Percentiles rank a stretch among this genome's conserved stretches.
phyloP scores from a whole-genome alignment of 2,113 vertebrate genomes.

The Calyptommatus sinebrachiatus region DNA sequence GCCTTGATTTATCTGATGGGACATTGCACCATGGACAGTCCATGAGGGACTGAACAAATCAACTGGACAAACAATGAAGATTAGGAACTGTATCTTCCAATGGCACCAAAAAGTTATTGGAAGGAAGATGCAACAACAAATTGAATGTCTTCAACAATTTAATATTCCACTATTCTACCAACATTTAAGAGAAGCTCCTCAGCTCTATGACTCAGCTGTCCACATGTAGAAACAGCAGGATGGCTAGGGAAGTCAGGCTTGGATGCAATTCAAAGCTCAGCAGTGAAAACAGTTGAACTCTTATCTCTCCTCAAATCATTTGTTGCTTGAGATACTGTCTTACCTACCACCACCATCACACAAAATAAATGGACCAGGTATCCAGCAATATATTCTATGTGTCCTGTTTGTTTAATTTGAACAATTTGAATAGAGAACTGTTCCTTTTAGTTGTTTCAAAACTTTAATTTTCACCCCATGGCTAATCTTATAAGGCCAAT shows the following conservation, averaged over 20 bases:
- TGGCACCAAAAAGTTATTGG: neutral
- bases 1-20: constrained; percentile 4
- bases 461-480: neutral
- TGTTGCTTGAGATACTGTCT: no score
- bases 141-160: neutral
- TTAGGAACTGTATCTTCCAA: constrained; percentile 2
- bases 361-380: neutral
- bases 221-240: no score
- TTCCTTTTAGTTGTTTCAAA: neutral
- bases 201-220: no score
- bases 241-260: no score
- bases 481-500: neutral
- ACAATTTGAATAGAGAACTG: neutral
- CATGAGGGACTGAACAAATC: constrained; percentile 3
- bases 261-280: no score
- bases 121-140: neutral
- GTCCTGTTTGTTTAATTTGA: neutral
- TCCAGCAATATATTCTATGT: neutral
- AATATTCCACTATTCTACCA: no score
- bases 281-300: no score
- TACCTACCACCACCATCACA: no score
- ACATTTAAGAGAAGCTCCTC: neutral
- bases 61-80: constrained; percentile 54
- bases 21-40: constrained; percentile 29
- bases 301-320: no score